A percentile compares a stretch with the other conserved stretches of the same genome.
Conservation (phyloP, 1,140 invertebrate species). For the Hypothenemus hampei region DNA sequence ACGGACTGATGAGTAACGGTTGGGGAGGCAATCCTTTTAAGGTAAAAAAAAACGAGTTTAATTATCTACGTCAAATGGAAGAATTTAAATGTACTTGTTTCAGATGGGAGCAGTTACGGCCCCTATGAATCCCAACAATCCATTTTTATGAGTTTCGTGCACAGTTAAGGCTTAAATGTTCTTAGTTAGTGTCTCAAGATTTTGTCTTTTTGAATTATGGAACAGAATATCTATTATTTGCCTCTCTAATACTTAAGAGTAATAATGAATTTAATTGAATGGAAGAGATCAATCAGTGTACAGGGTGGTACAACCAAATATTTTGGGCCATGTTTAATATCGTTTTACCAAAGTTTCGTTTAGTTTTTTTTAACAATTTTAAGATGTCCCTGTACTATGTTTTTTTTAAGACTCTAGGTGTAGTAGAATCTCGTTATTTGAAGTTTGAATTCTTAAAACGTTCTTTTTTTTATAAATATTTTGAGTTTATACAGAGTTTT, state of each 20-base stretch:
- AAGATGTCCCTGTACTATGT: too few relatives aligned
- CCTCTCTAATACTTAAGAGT: background rate
- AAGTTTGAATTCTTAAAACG: too few relatives aligned
- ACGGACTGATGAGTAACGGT: conserved; percentile 35
- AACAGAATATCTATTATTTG: background rate
- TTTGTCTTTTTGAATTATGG: background rate
- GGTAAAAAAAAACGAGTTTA: conserved; percentile 28
- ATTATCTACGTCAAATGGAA: background rate
- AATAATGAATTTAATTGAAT: background rate
- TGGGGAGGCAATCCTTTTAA: conserved; percentile 44
- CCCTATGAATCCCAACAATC: conserved; percentile 41
- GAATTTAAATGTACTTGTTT: conserved; percentile 22
- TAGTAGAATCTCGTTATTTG: too few relatives aligned
- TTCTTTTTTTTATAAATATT: too few relatives aligned
- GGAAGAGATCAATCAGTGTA: background rate
- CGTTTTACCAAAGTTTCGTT: too few relatives aligned
- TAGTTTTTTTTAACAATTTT: too few relatives aligned
- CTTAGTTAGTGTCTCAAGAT: background rate
- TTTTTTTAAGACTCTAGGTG: too few relatives aligned
- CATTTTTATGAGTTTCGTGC: conserved; percentile 46
- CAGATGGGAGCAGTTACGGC: conserved; percentile 34
- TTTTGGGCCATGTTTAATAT: background rate
- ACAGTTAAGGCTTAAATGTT: background rate
- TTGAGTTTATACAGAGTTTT: too few relatives aligned
- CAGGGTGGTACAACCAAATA: background rate